Percentiles rank a stretch among this genome's conserved stretches.
Evolutionary conservation across 1,140 invertebrate species (phyloP).

Genomic region (Drosophila dunni): DNA sequence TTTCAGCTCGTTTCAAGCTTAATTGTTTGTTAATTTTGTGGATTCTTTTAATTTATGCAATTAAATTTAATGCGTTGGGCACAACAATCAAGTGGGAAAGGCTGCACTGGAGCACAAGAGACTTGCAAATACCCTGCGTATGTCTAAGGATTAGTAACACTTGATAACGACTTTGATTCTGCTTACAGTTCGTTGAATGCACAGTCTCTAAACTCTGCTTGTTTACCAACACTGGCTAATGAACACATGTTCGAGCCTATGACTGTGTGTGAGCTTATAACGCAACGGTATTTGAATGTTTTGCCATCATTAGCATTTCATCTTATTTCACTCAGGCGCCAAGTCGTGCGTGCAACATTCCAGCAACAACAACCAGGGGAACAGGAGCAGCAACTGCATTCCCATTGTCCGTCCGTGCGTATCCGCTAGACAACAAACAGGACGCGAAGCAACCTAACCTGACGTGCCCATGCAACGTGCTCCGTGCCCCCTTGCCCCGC

Average conservation of each 20-base stretch:
- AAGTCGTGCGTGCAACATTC: constrained; percentile 74
- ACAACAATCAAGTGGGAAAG: neutral
- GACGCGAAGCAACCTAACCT: constrained; percentile 34
- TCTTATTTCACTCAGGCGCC: constrained; percentile 70
- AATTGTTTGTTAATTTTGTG: constrained; percentile 4
- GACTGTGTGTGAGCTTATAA: constrained; percentile 9
- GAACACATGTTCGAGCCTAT: constrained; percentile 23
- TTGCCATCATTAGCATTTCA: constrained; percentile 77
- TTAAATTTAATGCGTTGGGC: neutral
- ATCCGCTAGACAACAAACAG: constrained; percentile 53
- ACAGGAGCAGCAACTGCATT: constrained; percentile 56
- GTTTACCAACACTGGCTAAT: constrained; percentile 41
- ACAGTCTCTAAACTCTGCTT: too few species aligned
- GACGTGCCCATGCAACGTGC: constrained; percentile 45
- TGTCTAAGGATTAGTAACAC: too few species aligned
- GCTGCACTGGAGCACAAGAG: too few species aligned
- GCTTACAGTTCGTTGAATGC: neutral
- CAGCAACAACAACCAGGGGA: constrained; percentile 21
- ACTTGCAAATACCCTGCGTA: too few species aligned
- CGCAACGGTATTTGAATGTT: constrained; percentile 64
- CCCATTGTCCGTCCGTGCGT: constrained; percentile 66
- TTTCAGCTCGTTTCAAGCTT: neutral
- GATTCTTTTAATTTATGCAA: constrained; percentile 28
- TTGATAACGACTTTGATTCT: neutral
- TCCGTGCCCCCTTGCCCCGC: constrained; percentile 24